Evolutionary conservation across 1,140 invertebrate genomes (phyloP), one percentile per base, ranked within the genome.

Genomic region (Choristoneura fumiferana): DNA sequence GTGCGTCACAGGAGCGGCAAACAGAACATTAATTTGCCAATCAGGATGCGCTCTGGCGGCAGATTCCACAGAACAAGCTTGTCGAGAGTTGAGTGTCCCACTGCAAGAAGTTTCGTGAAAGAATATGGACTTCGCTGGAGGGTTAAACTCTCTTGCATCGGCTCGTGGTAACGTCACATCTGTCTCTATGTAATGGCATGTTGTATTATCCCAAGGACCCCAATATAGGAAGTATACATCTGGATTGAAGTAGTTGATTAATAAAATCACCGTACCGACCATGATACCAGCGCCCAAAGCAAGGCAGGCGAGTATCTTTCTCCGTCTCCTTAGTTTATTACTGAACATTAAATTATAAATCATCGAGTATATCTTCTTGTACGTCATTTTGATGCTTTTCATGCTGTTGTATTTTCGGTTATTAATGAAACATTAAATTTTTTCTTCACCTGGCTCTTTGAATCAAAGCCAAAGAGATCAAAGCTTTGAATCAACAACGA

Each of bases 31-130:
- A 0, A 93, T 75, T 0, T 79, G 77, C 69, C 80, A 86, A 14
- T 83, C 73, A 5, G 91, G 90, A 66, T 93, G 92, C 62, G 89
- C 81, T 17, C 71, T 76, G 0, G 92, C 92, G 0, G 91, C 92
- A 0, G 92, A 92, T 76, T 93, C 92, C 0, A 93, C 84, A 0
- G 92, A 90, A 61, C 92, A 93, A 0, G 91, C 90, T 69, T 93
- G 91, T 29, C 92, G 80, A 0, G 87, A 61, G 14, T 82, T 90
- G 14, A 92, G 57, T 12, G 70, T 67, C 8, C 60, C 57, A 13
- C 67, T 57, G 35, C 91, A 92, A 0, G 92, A 92, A 0, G 92
- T 92, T n/a, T 93, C 92, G 45, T 91, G 89, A 58, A 93, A 92
- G 63, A 92, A 93, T 56, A 93, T 92, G 0, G 78, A 78, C 10